Evolutionary conservation across 2,797 vertebrate genomes (phyloP).

Genomic region (Alfaro cultratus): DNA sequence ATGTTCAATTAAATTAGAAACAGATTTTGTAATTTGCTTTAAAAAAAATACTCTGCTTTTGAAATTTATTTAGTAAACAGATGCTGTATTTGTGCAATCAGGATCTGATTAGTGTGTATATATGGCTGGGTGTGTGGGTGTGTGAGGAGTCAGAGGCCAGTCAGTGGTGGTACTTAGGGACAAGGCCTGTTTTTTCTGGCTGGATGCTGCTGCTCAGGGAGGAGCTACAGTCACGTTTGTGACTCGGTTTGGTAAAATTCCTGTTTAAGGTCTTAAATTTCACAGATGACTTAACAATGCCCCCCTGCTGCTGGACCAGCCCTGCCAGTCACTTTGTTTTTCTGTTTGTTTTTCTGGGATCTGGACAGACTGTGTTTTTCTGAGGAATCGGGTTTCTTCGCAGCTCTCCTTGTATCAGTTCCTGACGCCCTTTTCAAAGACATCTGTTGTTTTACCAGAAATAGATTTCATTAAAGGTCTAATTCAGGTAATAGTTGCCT

Average conservation of each 20-base stretch:
- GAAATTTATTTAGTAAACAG: constrained; percentile 38
- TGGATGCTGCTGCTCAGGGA: constrained; percentile 55
- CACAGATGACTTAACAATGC: constrained; percentile 83
- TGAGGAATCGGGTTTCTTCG: constrained; percentile 42
- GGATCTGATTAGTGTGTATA: constrained; percentile 11
- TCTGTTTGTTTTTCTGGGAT: constrained; percentile 72
- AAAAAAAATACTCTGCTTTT: constrained; percentile 29
- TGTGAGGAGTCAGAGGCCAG: constrained; percentile 63
- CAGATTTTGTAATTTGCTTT: constrained; percentile 16
- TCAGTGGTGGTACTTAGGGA: constrained; percentile 64
- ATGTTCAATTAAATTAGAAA: background rate
- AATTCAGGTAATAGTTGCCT: constrained; percentile 17
- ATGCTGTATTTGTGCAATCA: constrained; percentile 42
- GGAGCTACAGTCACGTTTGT: constrained; percentile 30
- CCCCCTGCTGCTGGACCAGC: constrained; percentile 69
- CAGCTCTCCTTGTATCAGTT: constrained; percentile 28
- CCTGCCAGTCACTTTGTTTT: constrained; percentile 67
- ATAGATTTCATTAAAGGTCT: constrained; percentile 27
- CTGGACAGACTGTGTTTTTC: constrained; percentile 50
- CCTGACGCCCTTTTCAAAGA: constrained; percentile 35
- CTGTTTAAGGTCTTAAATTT: constrained; percentile 77
- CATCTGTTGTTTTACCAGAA: constrained; percentile 40
- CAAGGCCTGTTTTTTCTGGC: constrained; percentile 70
- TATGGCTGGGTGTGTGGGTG: constrained; percentile 16
- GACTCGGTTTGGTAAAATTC: constrained; percentile 46